Evolutionary conservation across 1,140 invertebrate species (phyloP), one percentile per base, ranked within the genome.

Genomic region (Brachionus plicatilis): DNA sequence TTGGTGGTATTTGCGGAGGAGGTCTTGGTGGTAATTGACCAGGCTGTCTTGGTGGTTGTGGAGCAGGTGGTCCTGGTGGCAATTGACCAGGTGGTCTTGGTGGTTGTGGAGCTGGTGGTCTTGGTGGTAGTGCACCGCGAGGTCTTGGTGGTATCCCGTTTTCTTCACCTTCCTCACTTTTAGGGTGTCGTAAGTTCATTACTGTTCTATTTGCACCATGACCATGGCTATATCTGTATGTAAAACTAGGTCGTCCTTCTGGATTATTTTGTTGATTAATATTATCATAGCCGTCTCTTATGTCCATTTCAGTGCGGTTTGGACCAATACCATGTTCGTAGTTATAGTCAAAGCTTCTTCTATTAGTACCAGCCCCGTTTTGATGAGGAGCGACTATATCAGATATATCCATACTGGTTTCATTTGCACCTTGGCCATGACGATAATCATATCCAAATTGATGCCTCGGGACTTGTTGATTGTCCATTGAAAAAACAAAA

Each of bases 401-500:
- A 41, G 9, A 14, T 33, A 68, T 68, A 2, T n/a, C 66, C 66
- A 68, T 68, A 68, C 3, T 33, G 12, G 66, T 68, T 9, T 68
- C 66, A 68, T 68, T 68, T 33, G 33, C 27, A 12, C 66, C 66
- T 68, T 68, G 11, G 4, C 66, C 66, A 68, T 68, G 66, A 14
- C n/a, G 27, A 14, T 68, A 68, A 33, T 33, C 24, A 12, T 68
- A 68, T 14, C 8, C 66, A 68, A 68, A 29, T 6, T 68, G 11
- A 29, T 68, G 66, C 12, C n/a, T 41, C 1, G 66, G 66, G 3
- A 33, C 33, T 3, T 20, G 66, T n/a, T 68, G 27, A 17, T 68
- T 68, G 66, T 68, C n/a, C 66, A 68, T 68, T 68, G 27, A n/a
- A n/a, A n/a, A 68, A 68, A 68, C 27, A 68, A 12, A 68, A 68